Evolutionary conservation across 2,113 vertebrate genomes (phyloP).

Genomic region (Vicugna pacos): DNA sequence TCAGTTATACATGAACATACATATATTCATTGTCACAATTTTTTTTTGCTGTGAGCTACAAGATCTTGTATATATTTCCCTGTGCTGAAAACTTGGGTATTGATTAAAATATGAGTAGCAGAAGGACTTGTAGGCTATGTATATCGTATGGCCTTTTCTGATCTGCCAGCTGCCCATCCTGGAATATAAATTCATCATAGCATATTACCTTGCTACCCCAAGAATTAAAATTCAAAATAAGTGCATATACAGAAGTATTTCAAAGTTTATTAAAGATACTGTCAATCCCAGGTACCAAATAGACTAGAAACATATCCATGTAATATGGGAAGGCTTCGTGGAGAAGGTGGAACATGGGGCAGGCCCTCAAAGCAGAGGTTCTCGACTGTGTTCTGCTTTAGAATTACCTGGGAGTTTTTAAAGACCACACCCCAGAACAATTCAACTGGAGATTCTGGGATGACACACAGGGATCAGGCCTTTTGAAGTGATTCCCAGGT

Average conservation of each 20-base stretch:
- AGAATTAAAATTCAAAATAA: neutral
- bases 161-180: neutral
- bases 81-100: neutral
- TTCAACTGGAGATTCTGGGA: neutral
- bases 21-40: too few species aligned
- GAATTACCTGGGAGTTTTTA: neutral
- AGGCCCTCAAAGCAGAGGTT: neutral
- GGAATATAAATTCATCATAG: neutral
- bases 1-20: too few species aligned
- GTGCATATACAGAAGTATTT: neutral
- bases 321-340: neutral
- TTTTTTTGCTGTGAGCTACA: too few species aligned
- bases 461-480: neutral
- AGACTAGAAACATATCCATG: neutral
- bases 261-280: neutral
- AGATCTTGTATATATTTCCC: too few species aligned
- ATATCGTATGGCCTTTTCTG: neutral
- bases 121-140: neutral
- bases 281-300: neutral
- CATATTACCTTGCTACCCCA: neutral
- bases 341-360: neutral
- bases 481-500: neutral
- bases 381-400: neutral
- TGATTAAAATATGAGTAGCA: neutral
- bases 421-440: neutral